A percentile compares a stretch with the other conserved stretches of the same genome.
Conservation (phyloP, 2,888 invertebrate genomes). For the Drosophila barbarae region DNA sequence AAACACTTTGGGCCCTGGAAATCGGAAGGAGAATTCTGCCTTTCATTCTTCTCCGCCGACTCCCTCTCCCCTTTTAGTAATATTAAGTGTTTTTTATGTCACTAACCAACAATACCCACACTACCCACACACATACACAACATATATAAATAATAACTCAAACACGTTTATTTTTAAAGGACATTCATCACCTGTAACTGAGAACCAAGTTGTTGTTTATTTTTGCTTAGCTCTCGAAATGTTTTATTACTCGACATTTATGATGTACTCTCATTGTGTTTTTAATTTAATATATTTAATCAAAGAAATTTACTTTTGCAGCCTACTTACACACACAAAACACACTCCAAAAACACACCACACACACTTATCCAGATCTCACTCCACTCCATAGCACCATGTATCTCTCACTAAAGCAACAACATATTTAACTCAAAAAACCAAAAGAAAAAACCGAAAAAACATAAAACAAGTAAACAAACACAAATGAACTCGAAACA, state of each 20-base stretch:
- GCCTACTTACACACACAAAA: slow-evolving; percentile 51
- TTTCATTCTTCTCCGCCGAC: background rate
- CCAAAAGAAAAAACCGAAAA: slow-evolving; percentile 1
- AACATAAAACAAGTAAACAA: slow-evolving; percentile 24
- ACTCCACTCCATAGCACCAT: slow-evolving; percentile 40
- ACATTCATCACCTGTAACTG: slow-evolving; percentile 46
- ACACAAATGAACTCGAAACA: slow-evolving; percentile 9
- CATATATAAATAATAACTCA: slow-evolving; percentile 4
- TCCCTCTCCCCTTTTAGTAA: slow-evolving; percentile 9
- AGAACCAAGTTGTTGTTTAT: slow-evolving; percentile 33
- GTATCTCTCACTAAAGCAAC: slow-evolving; percentile 34
- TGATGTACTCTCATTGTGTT: slow-evolving; percentile 39
- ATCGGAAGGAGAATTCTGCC: background rate
- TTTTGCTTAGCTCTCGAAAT: slow-evolving; percentile 52
- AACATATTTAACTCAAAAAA: slow-evolving; percentile 42
- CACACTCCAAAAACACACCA: slow-evolving; percentile 25
- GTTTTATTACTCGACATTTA: slow-evolving; percentile 27
- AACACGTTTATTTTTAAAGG: slow-evolving; percentile 19
- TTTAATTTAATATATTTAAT: slow-evolving; percentile 44
- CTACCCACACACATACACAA: background rate
- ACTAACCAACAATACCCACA: slow-evolving; percentile 30
- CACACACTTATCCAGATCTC: slow-evolving; percentile 20
- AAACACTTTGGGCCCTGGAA: slow-evolving; percentile 6
- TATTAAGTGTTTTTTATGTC: slow-evolving; percentile 38
- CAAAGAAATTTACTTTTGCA: slow-evolving; percentile 60